phyloP scores from a whole-genome alignment of 2,113 vertebrate species.

The Scopus umbretta region DNA sequence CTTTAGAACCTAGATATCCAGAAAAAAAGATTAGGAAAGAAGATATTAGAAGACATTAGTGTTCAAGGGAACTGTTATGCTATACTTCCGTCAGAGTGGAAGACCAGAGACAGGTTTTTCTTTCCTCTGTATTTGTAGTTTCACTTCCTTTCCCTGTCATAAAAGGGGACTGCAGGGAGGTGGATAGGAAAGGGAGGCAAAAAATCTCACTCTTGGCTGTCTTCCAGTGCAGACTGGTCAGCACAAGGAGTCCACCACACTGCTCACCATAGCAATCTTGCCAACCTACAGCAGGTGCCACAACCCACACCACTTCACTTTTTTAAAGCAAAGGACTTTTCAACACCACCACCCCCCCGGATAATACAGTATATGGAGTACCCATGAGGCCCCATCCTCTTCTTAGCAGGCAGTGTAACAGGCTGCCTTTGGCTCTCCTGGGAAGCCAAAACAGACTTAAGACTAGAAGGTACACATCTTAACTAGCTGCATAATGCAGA shows the following conservation, averaged over 20 bases:
- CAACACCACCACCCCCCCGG: not conserved
- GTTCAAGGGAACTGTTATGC: not conserved
- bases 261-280: slow-evolving; percentile 10
- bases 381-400: not conserved
- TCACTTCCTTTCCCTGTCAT: slow-evolving; percentile 50
- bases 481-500: not conserved
- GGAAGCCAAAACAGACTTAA: not conserved
- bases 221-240: slow-evolving; percentile 14
- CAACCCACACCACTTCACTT: not conserved
- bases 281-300: slow-evolving; percentile 18
- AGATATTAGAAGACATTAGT: not conserved
- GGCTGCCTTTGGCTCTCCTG: not conserved
- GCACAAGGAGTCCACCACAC: slow-evolving; percentile 13
- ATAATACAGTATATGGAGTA: not conserved
- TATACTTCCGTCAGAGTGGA: slow-evolving; percentile 11
- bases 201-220: slow-evolving; percentile 1
- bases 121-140: slow-evolving; percentile 46
- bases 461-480: not conserved
- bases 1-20: slow-evolving; percentile 87
- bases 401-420: not conserved
- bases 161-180: not conserved
- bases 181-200: not conserved
- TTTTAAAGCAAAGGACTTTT: not conserved
- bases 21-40: not conserved
- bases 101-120: slow-evolving; percentile 38